Evolutionary conservation across 2,797 vertebrate genomes (phyloP), one percentile per base, ranked within the genome.

Genomic region (Rhadinocentrus ornatus): DNA sequence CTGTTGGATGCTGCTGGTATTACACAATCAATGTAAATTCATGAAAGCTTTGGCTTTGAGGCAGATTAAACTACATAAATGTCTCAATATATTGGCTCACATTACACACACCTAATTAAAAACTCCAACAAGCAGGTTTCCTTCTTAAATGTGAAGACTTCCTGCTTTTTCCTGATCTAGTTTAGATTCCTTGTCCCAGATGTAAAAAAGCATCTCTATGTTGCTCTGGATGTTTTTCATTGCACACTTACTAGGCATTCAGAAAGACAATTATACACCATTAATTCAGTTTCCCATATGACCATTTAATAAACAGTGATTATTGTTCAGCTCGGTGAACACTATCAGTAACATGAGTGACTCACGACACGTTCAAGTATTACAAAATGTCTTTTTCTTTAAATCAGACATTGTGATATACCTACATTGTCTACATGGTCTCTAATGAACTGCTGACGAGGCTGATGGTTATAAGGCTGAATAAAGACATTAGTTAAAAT

Each of bases 251-350:
- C 4, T 0, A 10, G 37, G 8, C 32, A 10, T 46, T 31, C 37
- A 62, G 26, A 6, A 15, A 37, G 16, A 32, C 39, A 34, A 24
- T 7, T 22, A n/a, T 13, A 52, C 48, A 52, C 48, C 29, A 20
- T 16, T 13, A 31, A 35, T 16, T 18, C 9, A n/a, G 16, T 63
- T 68, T 75, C 18, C 48, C 52, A 27, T 7, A 8, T 44, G 18
- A 22, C 5, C 5, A 24, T 74, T 79, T 70, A 70, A 44, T 70
- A 27, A 34, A 50, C n/a, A 48, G 2, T 18, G 0, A 11, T 53
- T 8, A 44, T 52, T 0, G 16, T 56, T 34, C 31, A 39, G n/a
- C 13, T 34, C 55, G 32, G 1, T 20, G 7, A 29, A 55, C 1
- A 56, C 15, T 0, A 29, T 34, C 8, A 57, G 44, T 46, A n/a